A percentile compares a stretch with the other conserved stretches of the same genome.
These are phyloP conservation scores for Labeo calbasu DNA, from an alignment of 2,797 vertebrate species.

Conservation along the genomic window DNA sequence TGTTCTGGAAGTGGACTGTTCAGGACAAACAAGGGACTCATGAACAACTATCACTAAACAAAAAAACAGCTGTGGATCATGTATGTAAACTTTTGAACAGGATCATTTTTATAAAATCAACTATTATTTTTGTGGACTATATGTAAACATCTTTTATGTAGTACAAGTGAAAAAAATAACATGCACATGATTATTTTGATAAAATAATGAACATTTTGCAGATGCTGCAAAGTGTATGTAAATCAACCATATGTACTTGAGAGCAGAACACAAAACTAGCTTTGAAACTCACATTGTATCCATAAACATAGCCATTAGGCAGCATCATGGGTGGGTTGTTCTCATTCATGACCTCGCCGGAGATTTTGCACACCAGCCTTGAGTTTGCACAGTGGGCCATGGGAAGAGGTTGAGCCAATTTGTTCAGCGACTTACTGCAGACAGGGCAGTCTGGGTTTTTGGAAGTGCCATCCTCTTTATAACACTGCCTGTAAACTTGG, in stretches of 20 bases:
- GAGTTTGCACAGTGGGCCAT: conserved; percentile 99
- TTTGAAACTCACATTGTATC: conserved; percentile 92
- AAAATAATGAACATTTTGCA: no score
- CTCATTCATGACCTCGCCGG: conserved; percentile 99
- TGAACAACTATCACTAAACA: no score
- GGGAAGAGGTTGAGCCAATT: conserved; percentile 95
- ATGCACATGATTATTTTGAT: no score
- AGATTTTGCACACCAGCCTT: conserved; percentile 98
- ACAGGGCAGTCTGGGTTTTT: conserved; percentile 99
- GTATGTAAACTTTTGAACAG: no score
- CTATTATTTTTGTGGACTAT: no score
- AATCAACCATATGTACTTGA: not conserved
- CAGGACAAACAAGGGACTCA: no score
- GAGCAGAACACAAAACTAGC: not conserved
- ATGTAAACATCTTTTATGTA: no score
- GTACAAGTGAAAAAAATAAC: no score
- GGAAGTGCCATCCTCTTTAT: conserved; percentile 97
- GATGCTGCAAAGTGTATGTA: no score
- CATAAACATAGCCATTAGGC: conserved; percentile 98
- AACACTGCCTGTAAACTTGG: conserved; percentile 88
- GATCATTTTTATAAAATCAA: no score
- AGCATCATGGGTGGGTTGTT: conserved; percentile 99
- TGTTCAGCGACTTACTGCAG: conserved; percentile 98
- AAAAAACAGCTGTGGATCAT: no score
- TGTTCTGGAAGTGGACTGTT: no score